Percentiles rank a stretch among this genome's conserved stretches.
Evolutionary conservation across 2,888 invertebrate genomes (phyloP).

Genomic region (Heliconius erato): DNA sequence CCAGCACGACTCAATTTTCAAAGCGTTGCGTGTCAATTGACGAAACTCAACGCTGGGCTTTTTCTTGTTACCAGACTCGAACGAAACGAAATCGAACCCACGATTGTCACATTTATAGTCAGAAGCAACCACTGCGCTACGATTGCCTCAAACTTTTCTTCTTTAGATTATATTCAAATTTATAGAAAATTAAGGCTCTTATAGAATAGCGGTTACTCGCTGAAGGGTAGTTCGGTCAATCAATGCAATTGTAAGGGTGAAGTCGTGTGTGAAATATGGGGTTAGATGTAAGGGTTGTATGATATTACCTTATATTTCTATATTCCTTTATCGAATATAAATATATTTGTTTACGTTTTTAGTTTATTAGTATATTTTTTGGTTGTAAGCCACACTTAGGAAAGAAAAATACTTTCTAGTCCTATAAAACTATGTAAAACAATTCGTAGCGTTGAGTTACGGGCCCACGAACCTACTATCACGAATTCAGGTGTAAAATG

Average conservation of each 20-base stretch:
- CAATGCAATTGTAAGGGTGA: slow-evolving; percentile 6
- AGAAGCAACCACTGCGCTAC: not conserved
- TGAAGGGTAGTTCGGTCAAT: slow-evolving; percentile 6
- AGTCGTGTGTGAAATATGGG: slow-evolving; percentile 2
- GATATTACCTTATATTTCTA: not conserved
- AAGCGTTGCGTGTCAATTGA: not conserved
- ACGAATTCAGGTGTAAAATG: too few species aligned
- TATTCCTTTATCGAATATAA: not conserved
- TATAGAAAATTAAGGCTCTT: slow-evolving; percentile 3
- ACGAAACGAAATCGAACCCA: too few species aligned
- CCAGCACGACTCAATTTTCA: not conserved
- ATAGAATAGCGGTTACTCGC: not conserved
- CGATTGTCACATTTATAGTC: not conserved
- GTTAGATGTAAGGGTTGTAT: not conserved
- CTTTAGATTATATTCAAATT: not conserved
- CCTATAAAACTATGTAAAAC: too few species aligned
- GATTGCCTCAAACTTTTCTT: not conserved
- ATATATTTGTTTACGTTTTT: too few species aligned
- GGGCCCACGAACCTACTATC: too few species aligned
- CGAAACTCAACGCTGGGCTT: not conserved
- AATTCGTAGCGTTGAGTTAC: too few species aligned
- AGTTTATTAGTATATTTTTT: too few species aligned
- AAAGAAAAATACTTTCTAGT: too few species aligned
- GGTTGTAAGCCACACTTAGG: too few species aligned
- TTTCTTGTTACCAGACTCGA: not conserved